Evolutionary conservation across 1,140 invertebrate genomes (phyloP).

Genomic region (Tetramorium alpestre): DNA sequence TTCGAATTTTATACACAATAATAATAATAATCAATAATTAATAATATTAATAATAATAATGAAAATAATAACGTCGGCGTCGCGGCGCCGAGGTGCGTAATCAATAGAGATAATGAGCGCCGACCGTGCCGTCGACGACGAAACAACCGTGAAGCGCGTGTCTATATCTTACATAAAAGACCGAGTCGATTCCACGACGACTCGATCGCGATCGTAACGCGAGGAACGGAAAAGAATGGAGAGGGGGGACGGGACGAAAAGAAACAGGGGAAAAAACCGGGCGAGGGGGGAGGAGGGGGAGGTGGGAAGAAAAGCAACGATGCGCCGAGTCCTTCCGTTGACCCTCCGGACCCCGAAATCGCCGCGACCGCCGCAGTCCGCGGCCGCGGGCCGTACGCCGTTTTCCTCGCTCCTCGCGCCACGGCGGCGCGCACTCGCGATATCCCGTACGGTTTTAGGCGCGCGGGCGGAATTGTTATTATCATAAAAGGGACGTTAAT

Average conservation of each 20-base stretch:
- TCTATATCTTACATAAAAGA: slow-evolving; percentile 65
- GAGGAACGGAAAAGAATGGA: not conserved
- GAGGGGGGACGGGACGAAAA: not conserved
- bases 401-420: not conserved
- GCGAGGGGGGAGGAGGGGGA: not conserved
- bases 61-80: slow-evolving; percentile 65
- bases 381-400: not conserved
- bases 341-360: slow-evolving; percentile 22
- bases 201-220: slow-evolving; percentile 15
- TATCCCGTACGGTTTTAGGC: not conserved
- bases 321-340: slow-evolving; percentile 20
- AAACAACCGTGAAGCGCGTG: slow-evolving; percentile 62
- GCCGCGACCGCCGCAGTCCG: not conserved
- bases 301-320: slow-evolving; percentile 13
- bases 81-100: slow-evolving; percentile 44
- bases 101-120: slow-evolving; percentile 73
- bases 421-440: slow-evolving; percentile 7
- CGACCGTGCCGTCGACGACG: slow-evolving; percentile 67
- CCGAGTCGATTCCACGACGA: slow-evolving; percentile 18
- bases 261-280: not conserved
- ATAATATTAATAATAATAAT: slow-evolving; percentile 73
- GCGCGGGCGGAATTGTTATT: slow-evolving; percentile 72
- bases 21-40: slow-evolving; percentile 78
- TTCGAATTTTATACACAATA: slow-evolving; percentile 80
- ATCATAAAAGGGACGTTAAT: slow-evolving; percentile 71